Evolutionary conservation across 2,113 vertebrate genomes (phyloP).

Genomic region (Salminus brasiliensis): DNA sequence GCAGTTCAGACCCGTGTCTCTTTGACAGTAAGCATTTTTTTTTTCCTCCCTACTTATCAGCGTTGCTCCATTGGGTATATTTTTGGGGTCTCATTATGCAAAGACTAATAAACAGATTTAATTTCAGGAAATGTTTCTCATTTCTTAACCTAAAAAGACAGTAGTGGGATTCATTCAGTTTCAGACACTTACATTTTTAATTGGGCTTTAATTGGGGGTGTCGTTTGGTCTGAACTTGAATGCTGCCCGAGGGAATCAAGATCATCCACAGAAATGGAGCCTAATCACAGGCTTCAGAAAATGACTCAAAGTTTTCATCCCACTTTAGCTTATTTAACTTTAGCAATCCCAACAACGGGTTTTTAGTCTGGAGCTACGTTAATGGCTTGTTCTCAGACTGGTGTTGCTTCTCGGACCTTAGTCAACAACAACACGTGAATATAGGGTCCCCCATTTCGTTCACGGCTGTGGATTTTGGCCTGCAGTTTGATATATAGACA

Average conservation of each 20-base stretch:
- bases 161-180: background rate
- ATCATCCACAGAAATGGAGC: too few species aligned
- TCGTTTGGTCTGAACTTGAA: background rate
- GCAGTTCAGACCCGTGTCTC: background rate
- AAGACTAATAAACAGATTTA: slow-evolving; percentile 1
- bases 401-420: too few species aligned
- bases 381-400: too few species aligned
- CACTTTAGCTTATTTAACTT: too few species aligned
- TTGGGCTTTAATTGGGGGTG: background rate
- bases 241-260: background rate
- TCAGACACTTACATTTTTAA: background rate
- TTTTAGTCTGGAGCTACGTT: too few species aligned
- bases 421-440: too few species aligned
- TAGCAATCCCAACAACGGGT: too few species aligned
- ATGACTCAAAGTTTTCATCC: too few species aligned
- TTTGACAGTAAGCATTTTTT: background rate
- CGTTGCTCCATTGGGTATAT: background rate
- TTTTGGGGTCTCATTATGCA: background rate
- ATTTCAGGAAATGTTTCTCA: background rate
- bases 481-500: too few species aligned
- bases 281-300: too few species aligned
- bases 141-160: background rate
- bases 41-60: background rate
- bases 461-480: too few species aligned
- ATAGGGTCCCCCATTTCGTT: too few species aligned